Conservation (phyloP, 2,113 vertebrate genomes). For the Bettongia penicillata region DNA sequence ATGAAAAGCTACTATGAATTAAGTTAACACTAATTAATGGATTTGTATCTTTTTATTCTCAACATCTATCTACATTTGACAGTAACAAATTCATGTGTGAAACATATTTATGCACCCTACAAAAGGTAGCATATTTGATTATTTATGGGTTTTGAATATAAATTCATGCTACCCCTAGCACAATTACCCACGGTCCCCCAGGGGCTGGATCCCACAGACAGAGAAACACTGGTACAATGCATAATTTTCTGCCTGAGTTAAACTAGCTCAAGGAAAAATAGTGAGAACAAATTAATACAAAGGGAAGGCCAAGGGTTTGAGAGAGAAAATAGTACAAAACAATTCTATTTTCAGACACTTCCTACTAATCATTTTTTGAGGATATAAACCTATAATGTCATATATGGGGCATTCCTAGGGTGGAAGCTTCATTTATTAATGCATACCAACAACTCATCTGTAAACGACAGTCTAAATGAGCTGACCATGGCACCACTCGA, state of each 20-base stretch:
- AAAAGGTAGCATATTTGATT: not conserved
- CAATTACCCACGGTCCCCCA: not conserved
- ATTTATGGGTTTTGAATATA: not conserved
- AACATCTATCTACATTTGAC: not conserved
- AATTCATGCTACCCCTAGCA: not conserved
- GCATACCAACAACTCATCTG: not conserved
- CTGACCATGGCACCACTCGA: not conserved
- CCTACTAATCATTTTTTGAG: not conserved
- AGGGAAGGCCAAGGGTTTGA: not conserved
- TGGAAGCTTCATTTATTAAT: not conserved
- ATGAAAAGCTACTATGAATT: not conserved
- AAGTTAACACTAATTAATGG: not conserved
- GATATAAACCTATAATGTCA: not conserved
- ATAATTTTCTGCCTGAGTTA: conserved; percentile 1
- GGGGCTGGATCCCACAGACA: not conserved
- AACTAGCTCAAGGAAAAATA: not conserved
- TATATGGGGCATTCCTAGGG: not conserved
- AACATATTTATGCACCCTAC: not conserved
- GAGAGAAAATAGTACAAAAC: conserved; percentile 33
- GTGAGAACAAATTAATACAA: conserved; percentile 11
- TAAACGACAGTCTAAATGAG: not conserved
- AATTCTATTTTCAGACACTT: conserved; percentile 7
- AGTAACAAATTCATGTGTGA: not conserved
- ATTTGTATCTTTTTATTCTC: not conserved
- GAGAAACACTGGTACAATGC: not conserved